Conservation (phyloP, 1,140 invertebrate genomes). For the Bombus ignitus region DNA sequence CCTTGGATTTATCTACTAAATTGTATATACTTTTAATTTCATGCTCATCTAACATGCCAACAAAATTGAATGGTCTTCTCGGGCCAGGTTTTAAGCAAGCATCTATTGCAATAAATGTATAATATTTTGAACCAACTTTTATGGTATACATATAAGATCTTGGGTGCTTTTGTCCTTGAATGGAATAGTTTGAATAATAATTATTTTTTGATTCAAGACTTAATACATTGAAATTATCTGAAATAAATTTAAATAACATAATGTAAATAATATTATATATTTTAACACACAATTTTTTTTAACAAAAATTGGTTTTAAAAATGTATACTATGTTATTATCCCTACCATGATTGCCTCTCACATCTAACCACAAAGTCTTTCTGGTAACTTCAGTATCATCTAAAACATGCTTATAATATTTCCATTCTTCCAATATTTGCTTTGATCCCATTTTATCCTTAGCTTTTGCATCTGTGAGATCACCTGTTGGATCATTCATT, state of each 20-base stretch:
- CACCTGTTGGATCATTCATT: slow-evolving; percentile 83
- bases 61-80: slow-evolving; percentile 95
- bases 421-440: slow-evolving; percentile 94
- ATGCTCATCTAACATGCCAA: slow-evolving; percentile 88
- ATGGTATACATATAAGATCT: slow-evolving; percentile 91
- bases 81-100: slow-evolving; percentile 94
- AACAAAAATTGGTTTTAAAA: neutral
- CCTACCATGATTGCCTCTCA: slow-evolving; percentile 97
- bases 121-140: slow-evolving; percentile 83
- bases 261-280: neutral
- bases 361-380: slow-evolving; percentile 93
- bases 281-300: neutral
- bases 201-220: slow-evolving; percentile 87
- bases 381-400: slow-evolving; percentile 86
- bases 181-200: slow-evolving; percentile 91
- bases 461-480: slow-evolving; percentile 95
- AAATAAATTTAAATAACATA: slow-evolving; percentile 73
- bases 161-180: slow-evolving; percentile 88
- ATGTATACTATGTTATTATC: neutral
- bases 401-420: slow-evolving; percentile 89
- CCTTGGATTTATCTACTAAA: slow-evolving; percentile 82
- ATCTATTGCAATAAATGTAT: slow-evolving; percentile 93
- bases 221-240: slow-evolving; percentile 95
- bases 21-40: slow-evolving; percentile 84
- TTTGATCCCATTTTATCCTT: slow-evolving; percentile 90